These are phyloP conservation scores for Drosophila algonquin DNA, from an alignment of 2,888 invertebrate species.

Conservation along the genomic window DNA sequence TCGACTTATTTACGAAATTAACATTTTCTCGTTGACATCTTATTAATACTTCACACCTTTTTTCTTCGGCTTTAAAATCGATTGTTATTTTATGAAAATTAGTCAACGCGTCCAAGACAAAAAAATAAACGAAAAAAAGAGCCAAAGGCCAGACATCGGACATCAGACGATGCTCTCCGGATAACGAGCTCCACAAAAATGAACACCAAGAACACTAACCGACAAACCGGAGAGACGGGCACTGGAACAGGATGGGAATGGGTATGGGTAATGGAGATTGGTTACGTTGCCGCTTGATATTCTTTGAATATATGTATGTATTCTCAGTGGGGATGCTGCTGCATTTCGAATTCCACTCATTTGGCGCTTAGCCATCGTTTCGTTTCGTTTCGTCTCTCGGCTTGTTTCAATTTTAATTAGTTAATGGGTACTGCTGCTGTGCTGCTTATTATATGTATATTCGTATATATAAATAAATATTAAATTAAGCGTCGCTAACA, in stretches of 20 bases:
- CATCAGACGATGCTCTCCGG: constrained; percentile 33
- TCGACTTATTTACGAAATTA: constrained; percentile 60
- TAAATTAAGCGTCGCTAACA: constrained; percentile 44
- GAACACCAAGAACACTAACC: constrained; percentile 18
- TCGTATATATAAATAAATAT: constrained; percentile 51
- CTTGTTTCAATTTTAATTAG: constrained; percentile 74
- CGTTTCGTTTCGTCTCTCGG: constrained; percentile 6
- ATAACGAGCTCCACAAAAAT: constrained; percentile 21
- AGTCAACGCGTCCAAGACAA: constrained; percentile 56
- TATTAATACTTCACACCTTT: constrained; percentile 81
- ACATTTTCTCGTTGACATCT: constrained; percentile 78
- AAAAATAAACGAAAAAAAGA: constrained; percentile 25
- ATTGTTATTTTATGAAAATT: constrained; percentile 79
- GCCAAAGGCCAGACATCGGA: constrained; percentile 36
- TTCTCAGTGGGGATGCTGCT: constrained; percentile 22
- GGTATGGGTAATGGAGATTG: constrained; percentile 1
- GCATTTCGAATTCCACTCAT: constrained; percentile 32
- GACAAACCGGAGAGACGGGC: constrained; percentile 17
- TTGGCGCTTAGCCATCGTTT: too few species aligned
- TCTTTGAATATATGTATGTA: constrained; percentile 15
- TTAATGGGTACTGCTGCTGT: constrained; percentile 43
- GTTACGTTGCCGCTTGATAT: background rate
- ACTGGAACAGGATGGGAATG: constrained; percentile 30
- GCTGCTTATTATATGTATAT: constrained; percentile 53
- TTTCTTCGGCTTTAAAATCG: constrained; percentile 68